A percentile compares a stretch with the other conserved stretches of the same genome.
These are phyloP conservation scores for Quadroppia sp. DNA, from an alignment of 2,888 invertebrate genomes.

Conservation along the genomic window DNA sequence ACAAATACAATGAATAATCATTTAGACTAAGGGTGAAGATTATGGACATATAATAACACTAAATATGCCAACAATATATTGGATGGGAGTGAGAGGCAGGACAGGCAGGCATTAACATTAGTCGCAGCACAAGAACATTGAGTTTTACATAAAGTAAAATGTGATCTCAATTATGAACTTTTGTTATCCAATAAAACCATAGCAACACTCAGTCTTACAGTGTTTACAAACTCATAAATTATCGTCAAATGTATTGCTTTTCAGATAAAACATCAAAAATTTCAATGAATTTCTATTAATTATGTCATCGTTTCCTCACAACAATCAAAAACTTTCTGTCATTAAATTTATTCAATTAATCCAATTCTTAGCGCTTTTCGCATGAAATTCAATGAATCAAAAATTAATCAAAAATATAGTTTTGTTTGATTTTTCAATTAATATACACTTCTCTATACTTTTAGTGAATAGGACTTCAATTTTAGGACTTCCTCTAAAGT, in stretches of 20 bases:
- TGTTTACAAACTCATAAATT: slow-evolving; percentile 26
- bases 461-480: no score
- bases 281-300: slow-evolving; percentile 15
- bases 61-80: background rate
- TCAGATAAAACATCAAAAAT: background rate
- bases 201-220: background rate
- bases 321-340: no score
- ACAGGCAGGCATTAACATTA: slow-evolving; percentile 9
- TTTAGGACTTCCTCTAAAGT: no score
- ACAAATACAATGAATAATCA: slow-evolving; percentile 18
- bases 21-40: slow-evolving; percentile 8
- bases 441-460: no score
- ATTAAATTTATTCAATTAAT: no score
- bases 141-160: background rate
- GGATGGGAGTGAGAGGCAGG: slow-evolving; percentile 5
- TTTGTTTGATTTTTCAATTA: no score
- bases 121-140: background rate
- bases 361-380: no score
- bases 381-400: no score
- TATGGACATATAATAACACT: slow-evolving; percentile 22
- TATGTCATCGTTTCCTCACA: background rate
- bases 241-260: slow-evolving; percentile 13
- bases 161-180: slow-evolving; percentile 29
- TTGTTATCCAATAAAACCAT: slow-evolving; percentile 27
- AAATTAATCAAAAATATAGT: no score